Percentiles rank a stretch among this genome's conserved stretches.
phyloP scores from a whole-genome alignment of 2,113 vertebrate species.

The Sitta europaea region DNA sequence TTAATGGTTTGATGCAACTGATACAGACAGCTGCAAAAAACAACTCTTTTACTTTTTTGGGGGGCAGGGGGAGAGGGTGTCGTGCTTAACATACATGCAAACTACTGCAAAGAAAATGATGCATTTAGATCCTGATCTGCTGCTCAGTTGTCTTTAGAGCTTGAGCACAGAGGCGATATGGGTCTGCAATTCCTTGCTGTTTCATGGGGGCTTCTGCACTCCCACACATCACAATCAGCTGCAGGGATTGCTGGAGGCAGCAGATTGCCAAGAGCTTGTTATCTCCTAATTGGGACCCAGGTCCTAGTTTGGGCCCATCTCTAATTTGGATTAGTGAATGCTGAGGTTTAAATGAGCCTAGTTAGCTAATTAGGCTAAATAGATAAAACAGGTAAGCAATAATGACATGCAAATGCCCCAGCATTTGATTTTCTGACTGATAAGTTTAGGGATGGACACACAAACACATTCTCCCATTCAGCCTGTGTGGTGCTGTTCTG shows the following conservation, averaged over 20 bases:
- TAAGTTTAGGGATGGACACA: neutral
- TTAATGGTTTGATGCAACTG: neutral
- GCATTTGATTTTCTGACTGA: neutral
- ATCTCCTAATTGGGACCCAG: neutral
- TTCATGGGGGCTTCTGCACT: neutral
- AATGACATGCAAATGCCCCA: neutral
- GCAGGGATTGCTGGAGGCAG: neutral
- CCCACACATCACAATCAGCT: neutral
- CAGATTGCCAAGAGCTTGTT: neutral
- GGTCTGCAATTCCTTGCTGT: neutral
- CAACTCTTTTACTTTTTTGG: neutral
- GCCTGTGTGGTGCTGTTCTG: fast-evolving
- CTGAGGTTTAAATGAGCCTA: neutral
- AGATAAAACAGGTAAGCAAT: neutral
- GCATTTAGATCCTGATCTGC: neutral
- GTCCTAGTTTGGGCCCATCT: neutral
- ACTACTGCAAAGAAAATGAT: neutral
- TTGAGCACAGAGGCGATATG: neutral
- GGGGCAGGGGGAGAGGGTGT: fast-evolving
- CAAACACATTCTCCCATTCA: neutral
- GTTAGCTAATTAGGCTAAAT: neutral
- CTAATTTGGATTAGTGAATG: neutral
- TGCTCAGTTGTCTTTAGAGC: neutral
- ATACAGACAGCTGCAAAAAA: neutral
- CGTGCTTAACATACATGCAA: neutral